Conservation (phyloP, 2,113 vertebrate species). For the Dasyurus viverrinus region DNA sequence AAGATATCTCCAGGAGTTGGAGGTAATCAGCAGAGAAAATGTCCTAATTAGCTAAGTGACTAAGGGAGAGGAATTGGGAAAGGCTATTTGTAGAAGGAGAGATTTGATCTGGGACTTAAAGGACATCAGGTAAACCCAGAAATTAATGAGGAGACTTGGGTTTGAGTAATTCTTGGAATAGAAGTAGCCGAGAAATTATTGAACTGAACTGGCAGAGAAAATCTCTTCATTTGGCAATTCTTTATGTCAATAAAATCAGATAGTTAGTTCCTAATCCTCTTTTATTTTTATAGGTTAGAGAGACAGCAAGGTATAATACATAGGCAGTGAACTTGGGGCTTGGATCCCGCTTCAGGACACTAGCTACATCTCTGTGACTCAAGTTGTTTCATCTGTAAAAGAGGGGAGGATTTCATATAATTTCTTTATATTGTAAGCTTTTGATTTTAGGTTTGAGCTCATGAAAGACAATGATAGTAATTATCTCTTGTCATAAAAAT, state of each 20-base stretch:
- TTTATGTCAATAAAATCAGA: neutral
- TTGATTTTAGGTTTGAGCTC: neutral
- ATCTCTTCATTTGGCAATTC: neutral
- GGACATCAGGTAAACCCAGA: neutral
- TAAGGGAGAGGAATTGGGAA: neutral
- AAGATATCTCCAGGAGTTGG: neutral
- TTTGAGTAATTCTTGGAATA: too few species aligned
- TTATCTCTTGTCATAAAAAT: neutral
- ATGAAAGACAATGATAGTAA: neutral
- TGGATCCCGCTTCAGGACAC: neutral
- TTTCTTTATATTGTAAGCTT: neutral
- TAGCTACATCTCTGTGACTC: neutral
- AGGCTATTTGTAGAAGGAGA: neutral
- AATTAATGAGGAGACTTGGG: neutral
- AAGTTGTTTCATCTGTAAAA: neutral
- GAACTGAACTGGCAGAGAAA: neutral
- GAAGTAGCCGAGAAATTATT: too few species aligned
- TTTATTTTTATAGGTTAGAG: neutral
- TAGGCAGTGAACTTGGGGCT: neutral
- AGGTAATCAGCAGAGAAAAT: neutral
- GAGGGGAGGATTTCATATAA: neutral
- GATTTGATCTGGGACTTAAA: neutral
- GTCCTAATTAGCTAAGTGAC: too few species aligned
- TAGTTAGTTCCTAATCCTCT: neutral
- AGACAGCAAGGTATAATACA: neutral